phyloP scores from a whole-genome alignment of 1,140 invertebrate species.

The Tetramorium simillimum region DNA sequence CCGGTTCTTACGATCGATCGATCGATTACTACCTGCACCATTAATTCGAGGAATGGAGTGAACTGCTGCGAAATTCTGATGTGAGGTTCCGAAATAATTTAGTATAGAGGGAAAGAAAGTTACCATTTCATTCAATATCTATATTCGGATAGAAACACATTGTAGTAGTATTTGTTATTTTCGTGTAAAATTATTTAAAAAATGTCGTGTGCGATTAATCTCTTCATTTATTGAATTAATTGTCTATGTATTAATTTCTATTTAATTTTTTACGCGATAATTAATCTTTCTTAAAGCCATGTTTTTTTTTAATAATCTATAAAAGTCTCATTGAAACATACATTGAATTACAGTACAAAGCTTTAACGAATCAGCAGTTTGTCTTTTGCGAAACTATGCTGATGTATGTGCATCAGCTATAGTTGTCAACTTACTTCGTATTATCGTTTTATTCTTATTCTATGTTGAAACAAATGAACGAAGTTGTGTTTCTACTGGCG shows the following conservation, averaged over 20 bases:
- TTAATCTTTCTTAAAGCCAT: neutral
- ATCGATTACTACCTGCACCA: neutral
- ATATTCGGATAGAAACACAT: neutral
- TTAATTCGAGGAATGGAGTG: neutral
- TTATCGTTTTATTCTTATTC: neutral
- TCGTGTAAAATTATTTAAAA: neutral
- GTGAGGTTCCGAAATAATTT: neutral
- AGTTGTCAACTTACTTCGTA: neutral
- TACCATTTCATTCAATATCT: neutral
- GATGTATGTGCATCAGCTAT: neutral
- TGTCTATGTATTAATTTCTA: neutral
- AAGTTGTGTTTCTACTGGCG: too few species aligned
- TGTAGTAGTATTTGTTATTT: neutral
- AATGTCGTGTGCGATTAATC: neutral
- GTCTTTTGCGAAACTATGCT: neutral
- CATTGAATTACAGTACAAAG: neutral
- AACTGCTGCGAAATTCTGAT: neutral
- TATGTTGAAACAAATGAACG: neutral
- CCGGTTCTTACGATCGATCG: neutral
- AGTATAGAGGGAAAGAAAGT: neutral
- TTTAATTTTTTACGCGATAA: neutral
- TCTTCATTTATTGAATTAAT: neutral
- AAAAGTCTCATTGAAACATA: neutral
- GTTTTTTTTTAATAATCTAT: neutral
- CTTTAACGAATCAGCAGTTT: neutral